A percentile compares a stretch with the other conserved stretches of the same genome.
Evolutionary conservation across 2,797 vertebrate genomes (phyloP).

Genomic region (Microctenopoma lineatum): DNA sequence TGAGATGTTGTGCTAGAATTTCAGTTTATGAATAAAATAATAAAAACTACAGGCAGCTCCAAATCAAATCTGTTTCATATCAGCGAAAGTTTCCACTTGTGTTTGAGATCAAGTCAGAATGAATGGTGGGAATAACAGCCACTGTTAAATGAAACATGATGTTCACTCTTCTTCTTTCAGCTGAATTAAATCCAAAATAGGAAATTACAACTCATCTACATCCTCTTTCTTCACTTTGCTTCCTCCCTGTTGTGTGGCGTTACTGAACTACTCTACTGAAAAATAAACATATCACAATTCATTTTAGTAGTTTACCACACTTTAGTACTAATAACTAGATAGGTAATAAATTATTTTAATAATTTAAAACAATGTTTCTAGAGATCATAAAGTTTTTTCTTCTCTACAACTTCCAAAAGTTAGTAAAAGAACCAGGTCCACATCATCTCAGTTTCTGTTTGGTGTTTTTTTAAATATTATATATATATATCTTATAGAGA

Average conservation of each 20-base stretch:
- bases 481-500: too few species aligned
- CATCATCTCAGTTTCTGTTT: too few species aligned
- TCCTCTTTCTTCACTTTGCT: slow-evolving; percentile 24
- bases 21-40: slow-evolving; percentile 29
- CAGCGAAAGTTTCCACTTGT: slow-evolving; percentile 14
- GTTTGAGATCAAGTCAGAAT: slow-evolving; percentile 26
- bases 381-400: too few species aligned
- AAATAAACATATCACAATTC: not conserved
- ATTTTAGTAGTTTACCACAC: too few species aligned
- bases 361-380: too few species aligned
- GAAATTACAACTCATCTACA: slow-evolving; percentile 35
- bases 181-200: slow-evolving; percentile 44
- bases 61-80: slow-evolving; percentile 29
- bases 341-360: too few species aligned
- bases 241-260: slow-evolving; percentile 9
- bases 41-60: slow-evolving; percentile 2
- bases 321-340: too few species aligned
- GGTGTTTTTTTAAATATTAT: too few species aligned
- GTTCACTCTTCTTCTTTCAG: slow-evolving; percentile 27
- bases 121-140: slow-evolving; percentile 37
- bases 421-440: too few species aligned
- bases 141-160: slow-evolving; percentile 62
- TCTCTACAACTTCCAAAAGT: too few species aligned
- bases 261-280: slow-evolving; percentile 4
- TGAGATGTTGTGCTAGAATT: slow-evolving; percentile 1